A percentile compares a stretch with the other conserved stretches of the same genome.
These are phyloP conservation scores for Drosophila pectinifera DNA, from an alignment of 1,140 invertebrate species.

Conservation along the genomic window DNA sequence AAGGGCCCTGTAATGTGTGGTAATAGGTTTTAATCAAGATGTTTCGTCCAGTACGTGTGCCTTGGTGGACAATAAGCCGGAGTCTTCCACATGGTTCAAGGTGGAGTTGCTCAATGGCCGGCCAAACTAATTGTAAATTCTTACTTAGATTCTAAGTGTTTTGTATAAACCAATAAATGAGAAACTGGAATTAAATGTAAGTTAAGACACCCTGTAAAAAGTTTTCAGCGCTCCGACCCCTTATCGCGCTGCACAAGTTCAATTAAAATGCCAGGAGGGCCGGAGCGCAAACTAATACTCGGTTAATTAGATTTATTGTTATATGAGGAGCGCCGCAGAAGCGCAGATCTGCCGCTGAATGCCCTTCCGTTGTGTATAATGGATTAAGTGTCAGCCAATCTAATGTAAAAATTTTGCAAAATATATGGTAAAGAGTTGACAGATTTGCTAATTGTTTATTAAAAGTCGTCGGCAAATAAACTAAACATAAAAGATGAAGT, in stretches of 20 bases:
- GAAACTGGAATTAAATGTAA: constrained; percentile 16
- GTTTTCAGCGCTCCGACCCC: constrained; percentile 14
- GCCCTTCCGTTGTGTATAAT: constrained; percentile 5
- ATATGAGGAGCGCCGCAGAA: neutral
- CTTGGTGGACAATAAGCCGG: constrained; percentile 53
- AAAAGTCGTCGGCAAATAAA: neutral
- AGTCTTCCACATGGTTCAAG: constrained; percentile 14
- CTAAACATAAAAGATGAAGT: too few species aligned
- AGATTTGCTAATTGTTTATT: neutral
- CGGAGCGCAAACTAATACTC: constrained; percentile 45
- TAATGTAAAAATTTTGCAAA: neutral
- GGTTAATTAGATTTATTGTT: constrained; percentile 62
- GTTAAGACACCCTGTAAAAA: constrained; percentile 15
- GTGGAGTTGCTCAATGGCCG: constrained; percentile 15
- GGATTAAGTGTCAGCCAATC: neutral
- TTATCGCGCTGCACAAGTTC: constrained; percentile 64
- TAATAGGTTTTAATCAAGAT: constrained; percentile 1
- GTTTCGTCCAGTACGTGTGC: constrained; percentile 23
- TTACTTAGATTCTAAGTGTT: constrained; percentile 25
- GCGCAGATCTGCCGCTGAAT: constrained; percentile 2
- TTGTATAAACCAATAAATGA: constrained; percentile 47
- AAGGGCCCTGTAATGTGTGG: constrained; percentile 5
- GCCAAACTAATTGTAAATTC: constrained; percentile 27
- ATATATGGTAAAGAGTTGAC: neutral
- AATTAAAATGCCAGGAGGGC: constrained; percentile 51